Base-by-base conservation (phyloP, 1,140 invertebrate genomes). In the Drosophila obscura region DNA sequence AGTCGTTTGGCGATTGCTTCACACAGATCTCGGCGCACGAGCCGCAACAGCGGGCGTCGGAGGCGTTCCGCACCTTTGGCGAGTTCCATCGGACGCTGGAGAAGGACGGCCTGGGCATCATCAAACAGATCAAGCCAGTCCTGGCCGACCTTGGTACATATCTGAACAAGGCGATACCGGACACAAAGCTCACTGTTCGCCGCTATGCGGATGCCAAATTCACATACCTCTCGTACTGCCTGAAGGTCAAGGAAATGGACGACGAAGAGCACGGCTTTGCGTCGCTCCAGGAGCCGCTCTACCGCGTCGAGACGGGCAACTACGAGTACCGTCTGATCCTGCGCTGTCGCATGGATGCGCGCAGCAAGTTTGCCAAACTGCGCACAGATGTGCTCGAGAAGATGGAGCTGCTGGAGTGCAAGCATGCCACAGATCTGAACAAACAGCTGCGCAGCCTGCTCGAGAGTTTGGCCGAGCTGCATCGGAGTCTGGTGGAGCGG, bases 191-290 rank as follows among this genome's bases (percentile, higher is more conserved):
- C 31, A 99, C 99, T 0, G 98, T 99, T 35, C 96, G 97, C 80
- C 99, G 99, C 90, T 99, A 99, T 92, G 97, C 97, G 0, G 98
- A 99, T 93, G 96, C 96, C 1, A 99, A 99, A 93, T 99, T 99
- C 93, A 98, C 99, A 91, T 99, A 99, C 92, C 93, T 99, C 16
- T 99, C 98, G 0, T 99, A 99, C 92, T 99, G 98, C 92, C 92
- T 99, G 44, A 99, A 99, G 94, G 96, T 97, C 0, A 97, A 97
- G 91, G 99, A 99, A 93, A 97, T 99, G 96, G 98, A 99, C 88
- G 99, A 99, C 92, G 98, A 99, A 92, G 98, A 99, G 90, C 97
- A 98, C 76, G 96, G 96, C 60, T 99, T 98, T 92, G 96, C 96
- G 35, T 95, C 97, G 0, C 91, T 99, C n/a, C 97, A 99, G 90